These are phyloP conservation scores for Diloba caeruleocephala DNA, from an alignment of 2,888 invertebrate genomes.

Conservation along the genomic window DNA sequence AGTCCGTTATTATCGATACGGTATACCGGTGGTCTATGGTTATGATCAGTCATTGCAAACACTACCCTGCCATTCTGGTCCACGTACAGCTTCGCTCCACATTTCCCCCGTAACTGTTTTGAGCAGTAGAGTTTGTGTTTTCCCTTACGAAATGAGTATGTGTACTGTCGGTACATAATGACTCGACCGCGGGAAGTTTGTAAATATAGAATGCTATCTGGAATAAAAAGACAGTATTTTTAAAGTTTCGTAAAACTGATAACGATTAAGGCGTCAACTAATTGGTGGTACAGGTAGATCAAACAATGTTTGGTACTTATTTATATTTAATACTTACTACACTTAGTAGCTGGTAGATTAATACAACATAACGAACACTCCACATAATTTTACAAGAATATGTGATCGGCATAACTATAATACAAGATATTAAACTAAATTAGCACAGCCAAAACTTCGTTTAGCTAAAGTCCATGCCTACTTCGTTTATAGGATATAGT, in stretches of 20 bases:
- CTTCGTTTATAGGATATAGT: too few species aligned
- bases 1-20: background rate
- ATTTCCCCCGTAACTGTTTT: slow-evolving; percentile 15
- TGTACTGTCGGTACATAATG: slow-evolving; percentile 9
- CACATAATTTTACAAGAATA: too few species aligned
- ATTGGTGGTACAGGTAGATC: too few species aligned
- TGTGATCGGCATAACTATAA: too few species aligned
- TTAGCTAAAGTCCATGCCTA: too few species aligned
- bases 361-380: too few species aligned
- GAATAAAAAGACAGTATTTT: background rate
- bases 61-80: slow-evolving; percentile 5
- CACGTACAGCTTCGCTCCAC: slow-evolving; percentile 18
- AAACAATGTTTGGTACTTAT: too few species aligned
- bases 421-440: too few species aligned
- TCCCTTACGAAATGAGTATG: background rate
- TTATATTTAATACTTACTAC: too few species aligned
- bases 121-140: slow-evolving; percentile 20
- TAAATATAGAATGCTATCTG: background rate
- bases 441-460: too few species aligned
- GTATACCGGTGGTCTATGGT: slow-evolving; percentile 28
- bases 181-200: slow-evolving; percentile 2
- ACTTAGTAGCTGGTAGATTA: too few species aligned
- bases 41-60: slow-evolving; percentile 6
- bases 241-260: background rate
- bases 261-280: too few species aligned